A percentile compares a stretch with the other conserved stretches of the same genome.
These are phyloP conservation scores for Cyprinodon brontotheroides DNA, from an alignment of 2,113 vertebrate species.

Conservation along the genomic window DNA sequence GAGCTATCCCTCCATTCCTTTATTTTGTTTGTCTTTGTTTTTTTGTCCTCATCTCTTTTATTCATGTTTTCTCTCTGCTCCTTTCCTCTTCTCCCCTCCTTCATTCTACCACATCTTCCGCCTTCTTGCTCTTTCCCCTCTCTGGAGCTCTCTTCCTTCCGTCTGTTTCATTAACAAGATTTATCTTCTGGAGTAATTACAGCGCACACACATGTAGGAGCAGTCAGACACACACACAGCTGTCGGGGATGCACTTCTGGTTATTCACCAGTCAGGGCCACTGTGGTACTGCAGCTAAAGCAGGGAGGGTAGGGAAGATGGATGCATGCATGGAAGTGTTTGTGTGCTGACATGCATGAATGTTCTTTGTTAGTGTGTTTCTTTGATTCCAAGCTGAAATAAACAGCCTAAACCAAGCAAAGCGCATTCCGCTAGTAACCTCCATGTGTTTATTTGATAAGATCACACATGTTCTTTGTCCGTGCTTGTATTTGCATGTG, in stretches of 20 bases:
- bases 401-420: slow-evolving; percentile 22
- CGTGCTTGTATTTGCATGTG: slow-evolving; percentile 10
- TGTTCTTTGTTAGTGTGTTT: slow-evolving; percentile 12
- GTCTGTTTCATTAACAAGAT: slow-evolving; percentile 72
- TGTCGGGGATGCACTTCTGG: slow-evolving; percentile 26
- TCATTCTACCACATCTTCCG: slow-evolving; percentile 28
- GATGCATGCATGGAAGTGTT: slow-evolving; percentile 1
- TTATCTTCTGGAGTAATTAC: slow-evolving; percentile 70
- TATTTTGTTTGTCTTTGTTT: slow-evolving; percentile 1
- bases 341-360: slow-evolving; percentile 4
- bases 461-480: neutral
- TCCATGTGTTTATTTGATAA: neutral
- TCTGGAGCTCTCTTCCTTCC: slow-evolving; percentile 61
- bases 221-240: slow-evolving; percentile 19
- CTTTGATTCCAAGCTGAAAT: slow-evolving; percentile 15
- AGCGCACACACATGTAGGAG: slow-evolving; percentile 31
- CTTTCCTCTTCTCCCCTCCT: slow-evolving; percentile 14
- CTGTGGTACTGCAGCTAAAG: slow-evolving; percentile 39
- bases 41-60: slow-evolving; percentile 20
- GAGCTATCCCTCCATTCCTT: slow-evolving; percentile 11
- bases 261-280: slow-evolving; percentile 52
- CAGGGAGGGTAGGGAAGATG: neutral
- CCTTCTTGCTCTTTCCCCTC: slow-evolving; percentile 45
- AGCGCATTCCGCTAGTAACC: slow-evolving; percentile 10
- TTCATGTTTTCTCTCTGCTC: slow-evolving; percentile 7